phyloP scores from a whole-genome alignment of 2,888 invertebrate genomes.

The Sepiola atlantica region DNA sequence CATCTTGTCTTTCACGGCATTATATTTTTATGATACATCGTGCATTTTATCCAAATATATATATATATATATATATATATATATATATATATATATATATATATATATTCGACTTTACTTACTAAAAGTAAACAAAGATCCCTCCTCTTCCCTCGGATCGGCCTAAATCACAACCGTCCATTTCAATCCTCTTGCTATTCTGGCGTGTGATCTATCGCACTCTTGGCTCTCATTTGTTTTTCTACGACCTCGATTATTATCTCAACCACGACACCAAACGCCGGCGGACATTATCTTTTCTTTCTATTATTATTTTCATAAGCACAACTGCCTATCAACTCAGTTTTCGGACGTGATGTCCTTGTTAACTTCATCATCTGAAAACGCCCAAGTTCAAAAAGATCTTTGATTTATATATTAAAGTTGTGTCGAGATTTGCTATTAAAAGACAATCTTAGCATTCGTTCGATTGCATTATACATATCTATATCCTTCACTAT shows the following conservation, averaged over 20 bases:
- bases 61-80: no score
- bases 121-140: neutral
- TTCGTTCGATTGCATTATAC: no score
- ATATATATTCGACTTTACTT: no score
- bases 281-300: neutral
- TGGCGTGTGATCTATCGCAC: conserved; percentile 19
- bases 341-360: neutral
- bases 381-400: neutral
- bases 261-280: neutral
- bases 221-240: neutral
- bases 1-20: no score
- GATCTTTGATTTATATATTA: neutral
- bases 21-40: no score
- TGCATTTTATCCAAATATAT: no score
- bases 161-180: neutral
- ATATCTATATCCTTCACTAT: no score
- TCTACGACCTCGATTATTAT: neutral
- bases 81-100: no score
- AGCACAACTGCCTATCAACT: neutral
- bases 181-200: neutral
- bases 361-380: neutral
- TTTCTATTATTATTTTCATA: neutral
- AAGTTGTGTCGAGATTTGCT: no score
- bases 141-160: neutral
- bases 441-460: no score